These are phyloP conservation scores for Drosophila ochracea DNA, from an alignment of 2,888 invertebrate genomes.

Conservation along the genomic window DNA sequence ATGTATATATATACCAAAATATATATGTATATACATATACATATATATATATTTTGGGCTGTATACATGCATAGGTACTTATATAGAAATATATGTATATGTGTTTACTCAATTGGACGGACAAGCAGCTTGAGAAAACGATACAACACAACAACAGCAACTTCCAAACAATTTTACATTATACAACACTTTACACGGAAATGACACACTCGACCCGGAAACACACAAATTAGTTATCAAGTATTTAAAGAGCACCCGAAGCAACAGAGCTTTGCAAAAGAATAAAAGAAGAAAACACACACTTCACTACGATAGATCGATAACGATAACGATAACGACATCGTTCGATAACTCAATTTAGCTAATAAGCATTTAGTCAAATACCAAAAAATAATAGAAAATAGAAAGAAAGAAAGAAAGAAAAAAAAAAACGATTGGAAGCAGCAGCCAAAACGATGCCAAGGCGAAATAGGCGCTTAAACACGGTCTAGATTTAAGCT, in stretches of 20 bases:
- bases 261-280: background rate
- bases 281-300: constrained; percentile 4
- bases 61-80: constrained; percentile 23
- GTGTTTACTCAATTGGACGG: constrained; percentile 31
- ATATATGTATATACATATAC: constrained; percentile 37
- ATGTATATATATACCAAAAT: constrained; percentile 28
- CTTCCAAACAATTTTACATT: constrained; percentile 58
- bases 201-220: background rate
- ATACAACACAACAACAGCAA: constrained; percentile 34
- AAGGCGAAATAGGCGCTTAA: constrained; percentile 41
- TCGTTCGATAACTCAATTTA: constrained; percentile 56
- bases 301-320: constrained; percentile 13
- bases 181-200: constrained; percentile 13
- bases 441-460: constrained; percentile 42
- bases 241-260: constrained; percentile 11
- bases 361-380: constrained; percentile 52
- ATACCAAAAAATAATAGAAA: constrained; percentile 4
- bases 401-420: background rate
- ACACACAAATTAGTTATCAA: constrained; percentile 2
- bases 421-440: constrained; percentile 32
- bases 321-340: constrained; percentile 21
- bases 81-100: constrained; percentile 28
- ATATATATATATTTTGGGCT: constrained; percentile 30
- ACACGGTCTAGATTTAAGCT: constrained; percentile 36
- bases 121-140: constrained; percentile 17